Evolutionary conservation across 2,888 invertebrate species (phyloP), one percentile per base, ranked within the genome.

Genomic region (Ormyrus thymus): DNA sequence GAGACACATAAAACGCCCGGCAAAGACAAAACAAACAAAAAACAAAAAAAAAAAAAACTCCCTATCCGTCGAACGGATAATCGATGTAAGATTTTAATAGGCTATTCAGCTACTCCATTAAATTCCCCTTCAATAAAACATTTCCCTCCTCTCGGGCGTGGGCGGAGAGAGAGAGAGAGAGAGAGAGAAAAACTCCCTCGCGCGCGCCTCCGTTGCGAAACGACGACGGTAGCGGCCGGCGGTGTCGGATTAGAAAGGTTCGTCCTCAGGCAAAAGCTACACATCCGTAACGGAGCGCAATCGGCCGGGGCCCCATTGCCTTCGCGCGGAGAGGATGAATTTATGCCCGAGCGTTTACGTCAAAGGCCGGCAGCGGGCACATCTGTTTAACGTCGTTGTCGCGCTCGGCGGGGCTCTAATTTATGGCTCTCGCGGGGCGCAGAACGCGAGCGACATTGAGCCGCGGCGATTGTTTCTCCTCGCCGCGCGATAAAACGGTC

Each of bases 301-400:
- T 29, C 29, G 29, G 29, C 29, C 1, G 29, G 29, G 1, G 1
- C 29, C 29, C 29, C 29, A 29, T 29, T 29, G 2, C 29, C 1
- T 29, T 29, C 29, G 62, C 79, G 79, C 76, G 70, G 71, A 79
- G 48, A 79, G 82, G 85, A 87, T 86, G 87, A 87, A 89, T 88
- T 89, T 87, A 89, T 86, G 86, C 83, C 8, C 82, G 83, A 81
- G 85, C 84, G 84, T 87, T 88, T 86, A 86, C 85, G 87, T 86
- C 87, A 87, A 86, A 85, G 84, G 83, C 82, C 82, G 85, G 85
- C 85, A 84, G 83, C 83, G 80, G 81, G 84, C 84, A 83, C 86
- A 86, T 87, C 87, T 86, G 85, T 88, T 89, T 87, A 87, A 84
- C 83, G 87, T 87, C 29, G 58, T 59, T 29, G 80, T 82, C 83